A percentile compares a stretch with the other conserved stretches of the same genome.
Conservation (phyloP, 2,888 invertebrate genomes). For the Drosophila imparisetae region DNA sequence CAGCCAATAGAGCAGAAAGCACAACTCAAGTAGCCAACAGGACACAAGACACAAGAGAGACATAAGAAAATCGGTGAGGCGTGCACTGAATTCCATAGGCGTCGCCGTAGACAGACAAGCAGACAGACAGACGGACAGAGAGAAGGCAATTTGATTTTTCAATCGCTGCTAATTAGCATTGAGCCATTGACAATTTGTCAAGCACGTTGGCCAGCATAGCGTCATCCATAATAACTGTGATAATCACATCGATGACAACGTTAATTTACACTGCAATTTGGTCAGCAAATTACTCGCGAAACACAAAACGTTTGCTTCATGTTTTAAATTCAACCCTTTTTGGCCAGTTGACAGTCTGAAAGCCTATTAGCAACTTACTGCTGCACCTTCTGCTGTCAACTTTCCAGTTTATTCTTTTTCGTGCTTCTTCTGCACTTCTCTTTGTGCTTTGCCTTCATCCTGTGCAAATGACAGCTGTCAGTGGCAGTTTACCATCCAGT, state of each 20-base stretch:
- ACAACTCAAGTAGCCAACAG: constrained; percentile 69
- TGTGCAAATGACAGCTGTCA: constrained; percentile 76
- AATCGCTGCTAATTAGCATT: constrained; percentile 76
- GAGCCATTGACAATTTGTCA: constrained; percentile 70
- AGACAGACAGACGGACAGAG: constrained; percentile 1
- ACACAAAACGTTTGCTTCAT: constrained; percentile 5
- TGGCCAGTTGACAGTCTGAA: constrained; percentile 13
- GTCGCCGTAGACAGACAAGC: constrained; percentile 43
- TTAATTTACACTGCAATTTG: constrained; percentile 33
- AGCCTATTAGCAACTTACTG: constrained; percentile 45
- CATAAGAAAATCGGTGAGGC: constrained; percentile 65
- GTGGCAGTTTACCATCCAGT: constrained; percentile 62
- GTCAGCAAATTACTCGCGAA: constrained; percentile 35
- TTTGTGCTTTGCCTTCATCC: constrained; percentile 9
- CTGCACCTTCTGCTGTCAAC: constrained; percentile 37
- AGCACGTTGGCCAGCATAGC: constrained; percentile 35
- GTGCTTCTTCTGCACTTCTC: constrained; percentile 4
- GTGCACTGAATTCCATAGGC: constrained; percentile 64
- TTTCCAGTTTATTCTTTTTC: constrained; percentile 1
- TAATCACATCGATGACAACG: constrained; percentile 61
- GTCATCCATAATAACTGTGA: constrained; percentile 55
- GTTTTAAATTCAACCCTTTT: constrained; percentile 30
- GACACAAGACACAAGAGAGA: constrained; percentile 42
- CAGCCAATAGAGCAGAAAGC: constrained; percentile 78
- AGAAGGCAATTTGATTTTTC: constrained; percentile 74